phyloP scores from a whole-genome alignment of 2,797 vertebrate species.

The Channallabes apus region DNA sequence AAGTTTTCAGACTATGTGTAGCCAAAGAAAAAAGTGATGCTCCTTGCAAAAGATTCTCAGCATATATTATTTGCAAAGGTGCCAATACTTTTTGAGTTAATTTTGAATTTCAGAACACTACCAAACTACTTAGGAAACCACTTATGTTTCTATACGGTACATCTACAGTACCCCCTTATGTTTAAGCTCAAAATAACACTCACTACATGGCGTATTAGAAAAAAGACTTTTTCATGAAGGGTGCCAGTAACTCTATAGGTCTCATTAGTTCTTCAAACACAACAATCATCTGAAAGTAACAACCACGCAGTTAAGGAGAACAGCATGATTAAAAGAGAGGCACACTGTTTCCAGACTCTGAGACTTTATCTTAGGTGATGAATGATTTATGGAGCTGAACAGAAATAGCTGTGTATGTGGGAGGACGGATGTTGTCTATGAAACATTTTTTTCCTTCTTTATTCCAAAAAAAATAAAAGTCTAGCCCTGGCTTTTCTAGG shows the following conservation, averaged over 20 bases:
- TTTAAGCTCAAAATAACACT: background rate
- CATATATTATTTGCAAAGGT: background rate
- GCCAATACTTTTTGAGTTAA: background rate
- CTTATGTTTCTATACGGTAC: background rate
- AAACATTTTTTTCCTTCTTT: constrained; percentile 7
- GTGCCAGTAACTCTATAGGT: background rate
- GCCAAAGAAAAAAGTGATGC: background rate
- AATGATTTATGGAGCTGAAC: constrained; percentile 44
- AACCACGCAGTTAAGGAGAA: background rate
- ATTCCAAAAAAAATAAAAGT: background rate
- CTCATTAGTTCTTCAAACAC: background rate
- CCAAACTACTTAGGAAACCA: background rate
- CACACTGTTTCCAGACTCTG: constrained; percentile 35
- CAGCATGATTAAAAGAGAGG: constrained; percentile 26
- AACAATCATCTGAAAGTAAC: constrained; percentile 22
- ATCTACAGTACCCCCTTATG: background rate
- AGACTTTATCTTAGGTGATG: constrained; percentile 37
- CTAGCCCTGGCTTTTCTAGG: constrained; percentile 13
- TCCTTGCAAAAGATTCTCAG: background rate
- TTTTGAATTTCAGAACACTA: background rate
- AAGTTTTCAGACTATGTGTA: background rate
- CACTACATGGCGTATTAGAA: background rate
- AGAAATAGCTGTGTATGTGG: constrained; percentile 48
- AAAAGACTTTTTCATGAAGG: background rate
- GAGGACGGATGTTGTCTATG: constrained; percentile 20